Evolutionary conservation across 2,888 invertebrate species (phyloP).

Genomic region (Chesias legatella): DNA sequence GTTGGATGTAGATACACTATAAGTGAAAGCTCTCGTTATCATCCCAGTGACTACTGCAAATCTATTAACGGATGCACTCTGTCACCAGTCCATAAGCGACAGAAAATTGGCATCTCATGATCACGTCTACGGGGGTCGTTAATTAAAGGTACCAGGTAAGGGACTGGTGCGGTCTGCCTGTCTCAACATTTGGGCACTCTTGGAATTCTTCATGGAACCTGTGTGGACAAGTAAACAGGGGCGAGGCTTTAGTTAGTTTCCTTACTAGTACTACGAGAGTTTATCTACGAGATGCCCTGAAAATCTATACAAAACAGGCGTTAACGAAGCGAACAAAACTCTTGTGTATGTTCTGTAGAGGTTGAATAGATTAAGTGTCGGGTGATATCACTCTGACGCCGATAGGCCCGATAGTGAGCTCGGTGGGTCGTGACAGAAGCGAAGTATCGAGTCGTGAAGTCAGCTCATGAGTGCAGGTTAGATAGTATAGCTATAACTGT

Average conservation of each 20-base stretch:
- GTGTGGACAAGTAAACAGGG: constrained; percentile 76
- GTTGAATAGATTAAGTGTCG: constrained; percentile 34
- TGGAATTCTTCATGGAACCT: constrained; percentile 84
- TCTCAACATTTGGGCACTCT: constrained; percentile 84
- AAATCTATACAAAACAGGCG: constrained; percentile 36
- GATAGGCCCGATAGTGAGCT: constrained; percentile 33
- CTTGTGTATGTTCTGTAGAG: constrained; percentile 33
- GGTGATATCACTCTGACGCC: constrained; percentile 38
- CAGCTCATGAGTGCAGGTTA: constrained; percentile 48
- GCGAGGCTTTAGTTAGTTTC: constrained; percentile 58
- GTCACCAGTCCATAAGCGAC: constrained; percentile 49
- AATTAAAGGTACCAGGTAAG: constrained; percentile 77
- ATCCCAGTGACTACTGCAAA: constrained; percentile 29
- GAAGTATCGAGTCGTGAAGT: constrained; percentile 39
- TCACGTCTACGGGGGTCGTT: constrained; percentile 68
- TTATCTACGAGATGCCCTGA: constrained; percentile 41
- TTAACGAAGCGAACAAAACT: constrained; percentile 46
- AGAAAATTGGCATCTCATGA: constrained; percentile 47
- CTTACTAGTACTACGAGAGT: constrained; percentile 40
- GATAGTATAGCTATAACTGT: constrained; percentile 28
- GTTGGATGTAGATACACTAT: constrained; percentile 13
- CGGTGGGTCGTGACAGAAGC: constrained; percentile 41
- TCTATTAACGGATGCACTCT: constrained; percentile 50
- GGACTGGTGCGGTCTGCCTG: constrained; percentile 83
- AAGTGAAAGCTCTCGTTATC: constrained; percentile 28